Base-by-base conservation (phyloP, 2,797 vertebrate genomes). In the Threskiornis aethiopicus region DNA sequence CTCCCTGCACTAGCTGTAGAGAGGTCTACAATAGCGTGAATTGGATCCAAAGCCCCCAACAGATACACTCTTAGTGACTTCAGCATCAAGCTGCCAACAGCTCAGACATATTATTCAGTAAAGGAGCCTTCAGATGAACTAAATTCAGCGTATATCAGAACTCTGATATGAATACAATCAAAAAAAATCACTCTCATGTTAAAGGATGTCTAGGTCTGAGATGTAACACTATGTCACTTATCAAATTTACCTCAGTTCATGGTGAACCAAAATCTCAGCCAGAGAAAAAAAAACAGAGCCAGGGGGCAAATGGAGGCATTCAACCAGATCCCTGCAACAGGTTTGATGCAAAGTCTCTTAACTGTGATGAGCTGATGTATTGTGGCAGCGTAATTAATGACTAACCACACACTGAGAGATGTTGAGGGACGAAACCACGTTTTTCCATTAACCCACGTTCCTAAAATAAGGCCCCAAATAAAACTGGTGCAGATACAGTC, bases 401-500 rank as follows among this genome's bases (percentile, higher is more conserved):
- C 44, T 70, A 89, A 77, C 39, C 37, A 41, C 75, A 44, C 33
- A 49, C 39, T 67, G 70, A 90, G 46, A 84, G 24, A 58, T n/a
- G 42, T 3, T 52, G 39, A 93, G 84, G 51, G 72, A 80, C 51
- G 89, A 84, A 95, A 2, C 16, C 73, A 66, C 37, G 55, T 64
- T 75, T 72, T 90, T 35, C 65, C 42, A 81, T 51, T 90, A 93
- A 62, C 66, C 28, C 13, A 39, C 2, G 2, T 59, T 90, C 70
- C 70, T 88, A 58, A 90, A 81, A 79, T 33, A 85, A 84, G 59
- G 41, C 52, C 37, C 61, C 75, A 70, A 28, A 87, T 47, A 77
- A 78, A 90, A 52, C 41, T n/a, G 25, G 29, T 57, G 35, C 52
- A 94, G 71, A 82, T 57, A 65, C 0, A 61, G 25, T 29, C 73